Evolutionary conservation across 2,888 invertebrate genomes (phyloP), one percentile per base, ranked within the genome.

Genomic region (Leistus spinibarbis): DNA sequence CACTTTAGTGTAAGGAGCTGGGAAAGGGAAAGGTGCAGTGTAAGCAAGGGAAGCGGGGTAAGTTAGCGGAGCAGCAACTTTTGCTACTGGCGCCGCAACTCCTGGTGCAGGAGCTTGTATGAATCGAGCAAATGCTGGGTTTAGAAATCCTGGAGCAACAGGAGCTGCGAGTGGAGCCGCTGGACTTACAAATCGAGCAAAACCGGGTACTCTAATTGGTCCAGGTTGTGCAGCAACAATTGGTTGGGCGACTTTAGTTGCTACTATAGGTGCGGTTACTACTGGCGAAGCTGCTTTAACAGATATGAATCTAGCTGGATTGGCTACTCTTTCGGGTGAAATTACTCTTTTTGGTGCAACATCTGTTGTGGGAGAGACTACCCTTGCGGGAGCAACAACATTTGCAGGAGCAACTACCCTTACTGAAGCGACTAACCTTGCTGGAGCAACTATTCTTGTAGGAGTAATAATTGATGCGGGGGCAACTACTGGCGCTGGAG

Each of bases 41-140:
- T 77, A 70, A 20, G 79, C 78, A 23, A 73, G 66, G 53, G 79
- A 79, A 9, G 79, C 78, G 13, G 78, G 79, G 22, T 79, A 80
- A 16, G 79, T 76, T 10, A 76, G n/a, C 16, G 79, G 77, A 40
- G 80, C 79, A 7, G 78, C 77, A 19, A 63, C 63, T 27, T 76
- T 76, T 69, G 75, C 78, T 5, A 76, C 64, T 16, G 77, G 67
- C 2, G 62, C 73, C 9, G 53, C 16, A 27, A 19, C 17, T 4
- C 60, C 77, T 54, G 79, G 78, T 22, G 76, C 67, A 10, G 76
- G 71, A 23, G 78, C 40, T 40, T 40, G 40, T 10, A 40, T 40
- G 13, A 40, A 40, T 40, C 40, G 7, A 10, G 40, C 40, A 7
- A 40, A 40, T 7, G 10, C 40, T 40, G 40, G 7, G 13, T 40